These are phyloP conservation scores for Oplegnathus fasciatus DNA, from an alignment of 2,113 vertebrate species.

Conservation along the genomic window DNA sequence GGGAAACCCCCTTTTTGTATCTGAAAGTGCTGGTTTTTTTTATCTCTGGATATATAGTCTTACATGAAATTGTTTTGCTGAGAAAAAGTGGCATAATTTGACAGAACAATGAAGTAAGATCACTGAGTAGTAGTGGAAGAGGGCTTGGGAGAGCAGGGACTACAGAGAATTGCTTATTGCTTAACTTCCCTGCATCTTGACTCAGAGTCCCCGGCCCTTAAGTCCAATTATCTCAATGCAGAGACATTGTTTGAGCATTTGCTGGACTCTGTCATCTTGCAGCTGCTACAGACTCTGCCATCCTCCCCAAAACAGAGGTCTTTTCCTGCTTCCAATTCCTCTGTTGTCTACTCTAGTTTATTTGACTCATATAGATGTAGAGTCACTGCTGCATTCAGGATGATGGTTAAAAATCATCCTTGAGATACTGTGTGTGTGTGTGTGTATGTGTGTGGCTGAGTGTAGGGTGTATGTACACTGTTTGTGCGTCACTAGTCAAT, in stretches of 20 bases:
- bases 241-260: slow-evolving; percentile 4
- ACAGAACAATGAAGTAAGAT: slow-evolving; percentile 11
- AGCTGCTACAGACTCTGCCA: not conserved
- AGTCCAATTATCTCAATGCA: slow-evolving; percentile 43
- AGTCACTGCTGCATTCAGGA: slow-evolving; percentile 7
- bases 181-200: not conserved
- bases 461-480: not conserved
- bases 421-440: not conserved
- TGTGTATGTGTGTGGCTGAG: slow-evolving; percentile 4
- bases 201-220: not conserved
- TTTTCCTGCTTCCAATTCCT: not conserved
- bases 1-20: not conserved
- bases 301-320: not conserved
- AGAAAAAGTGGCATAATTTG: not conserved
- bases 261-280: not conserved
- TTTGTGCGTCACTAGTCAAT: slow-evolving; percentile 11
- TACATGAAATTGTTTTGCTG: not conserved
- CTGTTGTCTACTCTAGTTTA: slow-evolving; percentile 10
- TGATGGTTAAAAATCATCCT: not conserved
- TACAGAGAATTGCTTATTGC: slow-evolving; percentile 13
- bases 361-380: not conserved
- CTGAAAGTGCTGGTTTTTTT: not conserved
- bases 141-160: not conserved
- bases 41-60: not conserved
- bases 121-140: not conserved